Evolutionary conservation across 64 coral and sea anemone species (phyloP), one percentile per base, ranked within the genome.

Genomic region (Montipora sp.): DNA sequence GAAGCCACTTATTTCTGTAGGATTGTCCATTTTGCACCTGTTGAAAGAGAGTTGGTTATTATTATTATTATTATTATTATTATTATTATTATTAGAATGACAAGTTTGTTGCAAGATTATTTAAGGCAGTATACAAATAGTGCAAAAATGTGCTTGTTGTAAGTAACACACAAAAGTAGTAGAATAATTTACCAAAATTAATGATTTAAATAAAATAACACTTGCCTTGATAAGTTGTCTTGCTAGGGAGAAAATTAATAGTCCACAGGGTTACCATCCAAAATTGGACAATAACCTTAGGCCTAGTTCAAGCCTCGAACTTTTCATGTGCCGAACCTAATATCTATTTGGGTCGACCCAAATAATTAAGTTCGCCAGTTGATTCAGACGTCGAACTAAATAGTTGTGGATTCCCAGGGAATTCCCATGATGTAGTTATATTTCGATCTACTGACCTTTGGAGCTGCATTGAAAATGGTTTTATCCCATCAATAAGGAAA

Each of bases 11-110:
- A 76, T 88, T 75, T 88, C 86, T 51, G 86, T 75, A 75, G 70
- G 86, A 88, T 43, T 88, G 86, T 75, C 71, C 86, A 88, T 88
- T 57, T 75, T 88, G 69, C 70, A 75, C 47, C 86, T 88, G 86
- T 88, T 75, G 74, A 88, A 5, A 20, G 74, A 88, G 46, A 88
- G 49, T 16, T 13, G 47, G 20, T 5, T 22, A 71, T 5, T 71
- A 16, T 48, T 47, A 44, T 48, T 13, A 7, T 55, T 55, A 5
- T 7, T 5, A 55, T 55, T 7, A 44, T 48, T 13, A 7, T 55
- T 55, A 5, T 7, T 5, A 55, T 55, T 7, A 79, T 18, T 79
- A 51, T 79, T 79, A 50, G 75, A 77, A 65, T 65, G 60, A 71
- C 18, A 71, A 71, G 67, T 21, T 71, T 21, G 20, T 71, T 71